Percentiles rank a stretch among this genome's conserved stretches.
phyloP scores from a whole-genome alignment of 2,797 vertebrate genomes.

The Pangasius mekongensis region DNA sequence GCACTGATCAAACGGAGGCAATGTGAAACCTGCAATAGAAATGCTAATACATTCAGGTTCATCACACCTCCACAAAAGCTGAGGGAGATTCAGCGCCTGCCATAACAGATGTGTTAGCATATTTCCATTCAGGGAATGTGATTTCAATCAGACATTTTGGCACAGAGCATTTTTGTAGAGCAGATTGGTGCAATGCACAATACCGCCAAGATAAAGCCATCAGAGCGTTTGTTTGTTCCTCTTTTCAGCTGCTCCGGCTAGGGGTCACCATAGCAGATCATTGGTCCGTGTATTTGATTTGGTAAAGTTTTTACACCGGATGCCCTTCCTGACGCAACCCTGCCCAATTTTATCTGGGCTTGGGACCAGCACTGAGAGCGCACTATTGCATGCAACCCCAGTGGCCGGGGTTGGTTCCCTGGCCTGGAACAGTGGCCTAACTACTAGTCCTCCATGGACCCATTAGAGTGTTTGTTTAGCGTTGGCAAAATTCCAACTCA shows the following conservation, averaged over 20 bases:
- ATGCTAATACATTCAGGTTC: conserved; percentile 20
- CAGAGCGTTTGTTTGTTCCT: background rate
- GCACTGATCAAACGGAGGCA: background rate
- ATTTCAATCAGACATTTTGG: conserved; percentile 10
- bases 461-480: background rate
- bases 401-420: no score
- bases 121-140: background rate
- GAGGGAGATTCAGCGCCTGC: background rate
- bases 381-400: no score
- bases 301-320: no score
- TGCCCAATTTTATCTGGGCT: no score
- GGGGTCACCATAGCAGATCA: no score
- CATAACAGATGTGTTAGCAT: conserved; percentile 9
- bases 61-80: conserved; percentile 13
- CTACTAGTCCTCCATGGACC: no score
- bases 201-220: background rate
- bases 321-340: no score
- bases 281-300: no score
- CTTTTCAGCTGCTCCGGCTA: no score
- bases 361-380: no score
- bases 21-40: background rate
- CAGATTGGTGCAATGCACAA: background rate
- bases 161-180: background rate
- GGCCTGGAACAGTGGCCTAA: no score
- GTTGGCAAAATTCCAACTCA: background rate